Evolutionary conservation across 2,113 vertebrate species (phyloP), one percentile per base, ranked within the genome.

Genomic region (Prolemur simus): DNA sequence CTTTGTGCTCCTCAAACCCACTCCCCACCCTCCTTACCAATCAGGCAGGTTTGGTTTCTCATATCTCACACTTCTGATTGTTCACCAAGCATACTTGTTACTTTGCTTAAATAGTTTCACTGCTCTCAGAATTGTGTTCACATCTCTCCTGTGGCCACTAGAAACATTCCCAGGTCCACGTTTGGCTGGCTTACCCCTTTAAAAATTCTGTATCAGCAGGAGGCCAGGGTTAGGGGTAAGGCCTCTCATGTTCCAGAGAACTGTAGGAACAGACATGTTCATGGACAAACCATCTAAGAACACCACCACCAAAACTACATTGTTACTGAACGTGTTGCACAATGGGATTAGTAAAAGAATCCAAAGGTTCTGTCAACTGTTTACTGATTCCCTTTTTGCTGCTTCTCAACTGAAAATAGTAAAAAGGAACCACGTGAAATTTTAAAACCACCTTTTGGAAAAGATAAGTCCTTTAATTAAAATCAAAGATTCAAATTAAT

Each of bases 381-480:
- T 27, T 8, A 69, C 2, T 69, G 8, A 27, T 37, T 69, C 25
- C 25, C 27, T 42, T 23, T 1, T 49, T 14, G 29, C 9, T 29
- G 27, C 14, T 21, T 76, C 69, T 87, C 23, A 47, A 27, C 37
- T 56, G 68, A 84, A 92, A 89, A 73, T 87, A 39, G 20, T 76
- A 14, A 21, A 10, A 63, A 56, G 47, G 32, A 73, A 64, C 32
- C 52, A 73, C 25, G 13, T 91, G 32, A 77, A 76, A 34, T 39
- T 92, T 54, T 84, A 94, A 96, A 94, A 83, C 42, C 52, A 69
- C 42, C 14, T 94, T 91, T 68, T 77, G 66, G 58, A 77, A 94
- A 87, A 37, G 32, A 78, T 45, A 85, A 64, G 54, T 49, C 49
- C 23, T 76, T 29, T 39, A 92, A 77, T 83, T 84, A 89, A 84